Conservation (phyloP, 2,113 vertebrate genomes). For the Eublepharis macularius region DNA sequence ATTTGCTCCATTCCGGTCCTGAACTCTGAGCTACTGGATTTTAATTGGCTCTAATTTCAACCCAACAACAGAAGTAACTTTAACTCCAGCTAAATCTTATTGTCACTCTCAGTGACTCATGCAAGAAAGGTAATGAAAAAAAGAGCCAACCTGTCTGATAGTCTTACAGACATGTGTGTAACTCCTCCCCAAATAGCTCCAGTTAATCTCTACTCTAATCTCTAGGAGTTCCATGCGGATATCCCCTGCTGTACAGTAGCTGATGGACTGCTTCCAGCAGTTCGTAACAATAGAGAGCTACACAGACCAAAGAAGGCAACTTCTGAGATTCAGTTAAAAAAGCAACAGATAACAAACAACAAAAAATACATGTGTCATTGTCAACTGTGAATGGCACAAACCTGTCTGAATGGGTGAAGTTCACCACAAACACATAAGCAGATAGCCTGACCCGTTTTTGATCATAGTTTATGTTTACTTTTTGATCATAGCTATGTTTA, state of each 20-base stretch:
- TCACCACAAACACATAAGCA: background rate
- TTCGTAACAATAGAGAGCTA: background rate
- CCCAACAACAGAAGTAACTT: background rate
- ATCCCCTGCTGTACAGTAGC: background rate
- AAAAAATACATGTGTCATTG: background rate
- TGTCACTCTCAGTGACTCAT: conserved; percentile 4
- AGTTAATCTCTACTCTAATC: conserved; percentile 20
- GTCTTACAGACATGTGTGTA: background rate
- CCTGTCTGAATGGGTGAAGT: background rate
- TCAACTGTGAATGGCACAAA: background rate
- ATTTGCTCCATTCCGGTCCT: background rate
- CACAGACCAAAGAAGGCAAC: background rate
- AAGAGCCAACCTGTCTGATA: background rate
- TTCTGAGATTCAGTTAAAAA: background rate
- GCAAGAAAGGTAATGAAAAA: background rate
- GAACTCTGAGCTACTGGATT: background rate
- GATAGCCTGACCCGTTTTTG: background rate
- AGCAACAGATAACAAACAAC: background rate
- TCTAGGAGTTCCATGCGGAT: conserved; percentile 1
- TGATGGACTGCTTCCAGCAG: background rate
- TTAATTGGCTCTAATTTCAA: background rate
- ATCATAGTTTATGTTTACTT: background rate
- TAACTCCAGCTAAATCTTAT: background rate
- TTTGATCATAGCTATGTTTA: background rate
- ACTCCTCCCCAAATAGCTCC: background rate